phyloP scores from a whole-genome alignment of 2,797 vertebrate species.

The Girardinus metallicus region DNA sequence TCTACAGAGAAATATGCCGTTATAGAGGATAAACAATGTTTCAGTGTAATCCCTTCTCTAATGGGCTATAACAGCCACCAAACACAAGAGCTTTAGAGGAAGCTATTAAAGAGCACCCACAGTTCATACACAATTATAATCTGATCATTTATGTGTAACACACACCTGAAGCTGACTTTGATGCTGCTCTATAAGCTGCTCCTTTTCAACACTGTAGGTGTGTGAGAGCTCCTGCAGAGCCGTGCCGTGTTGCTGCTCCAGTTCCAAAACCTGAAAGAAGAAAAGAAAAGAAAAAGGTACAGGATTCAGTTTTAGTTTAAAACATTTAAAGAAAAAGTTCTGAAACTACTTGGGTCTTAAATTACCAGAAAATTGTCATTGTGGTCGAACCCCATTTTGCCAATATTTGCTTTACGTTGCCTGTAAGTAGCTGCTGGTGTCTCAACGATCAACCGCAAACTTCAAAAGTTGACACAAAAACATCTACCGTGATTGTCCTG shows the following conservation, averaged over 20 bases:
- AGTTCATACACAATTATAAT: not conserved
- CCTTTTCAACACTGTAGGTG: constrained; percentile 71
- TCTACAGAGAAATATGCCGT: constrained; percentile 28
- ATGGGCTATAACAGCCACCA: constrained; percentile 39
- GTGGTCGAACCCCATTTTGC: not conserved
- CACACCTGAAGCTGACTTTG: constrained; percentile 80
- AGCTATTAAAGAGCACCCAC: constrained; percentile 5
- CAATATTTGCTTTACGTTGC: not conserved
- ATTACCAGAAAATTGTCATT: not conserved
- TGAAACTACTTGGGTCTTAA: not conserved
- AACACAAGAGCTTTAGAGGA: constrained; percentile 16
- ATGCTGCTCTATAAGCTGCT: constrained; percentile 69
- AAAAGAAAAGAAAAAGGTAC: not conserved
- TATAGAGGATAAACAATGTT: constrained; percentile 49
- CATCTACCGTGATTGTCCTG: not conserved
- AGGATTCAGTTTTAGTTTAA: not conserved
- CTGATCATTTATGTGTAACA: not conserved
- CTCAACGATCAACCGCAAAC: not conserved
- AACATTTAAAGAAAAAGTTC: not conserved
- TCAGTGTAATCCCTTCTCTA: constrained; percentile 37
- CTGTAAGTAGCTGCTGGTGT: not conserved
- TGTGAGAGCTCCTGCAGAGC: constrained; percentile 80
- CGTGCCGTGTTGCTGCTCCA: constrained; percentile 82
- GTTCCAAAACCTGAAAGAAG: constrained; percentile 74
- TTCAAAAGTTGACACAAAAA: not conserved